A percentile compares a stretch with the other conserved stretches of the same genome.
Evolutionary conservation across 2,797 vertebrate species (phyloP).

Genomic region (Melanogrammus aeglefinus): DNA sequence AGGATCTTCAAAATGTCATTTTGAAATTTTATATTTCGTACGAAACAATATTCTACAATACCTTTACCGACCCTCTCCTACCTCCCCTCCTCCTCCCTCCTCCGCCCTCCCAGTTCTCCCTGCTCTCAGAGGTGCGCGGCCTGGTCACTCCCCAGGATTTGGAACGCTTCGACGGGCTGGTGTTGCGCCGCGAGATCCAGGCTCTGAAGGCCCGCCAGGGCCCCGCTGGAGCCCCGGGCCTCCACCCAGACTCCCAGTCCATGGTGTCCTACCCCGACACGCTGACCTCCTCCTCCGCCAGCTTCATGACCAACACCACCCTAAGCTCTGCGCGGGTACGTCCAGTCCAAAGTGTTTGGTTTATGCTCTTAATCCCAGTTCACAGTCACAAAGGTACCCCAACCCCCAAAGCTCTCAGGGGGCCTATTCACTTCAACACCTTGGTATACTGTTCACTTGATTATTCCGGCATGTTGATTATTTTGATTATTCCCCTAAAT

Average conservation of each 20-base stretch:
- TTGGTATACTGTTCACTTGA: no score
- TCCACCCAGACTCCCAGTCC: conserved; percentile 79
- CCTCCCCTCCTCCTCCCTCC: conserved; percentile 1
- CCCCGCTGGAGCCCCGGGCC: conserved; percentile 34
- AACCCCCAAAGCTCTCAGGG: not conserved
- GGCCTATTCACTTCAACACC: no score
- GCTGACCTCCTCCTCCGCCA: conserved; percentile 84
- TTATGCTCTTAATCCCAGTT: not conserved
- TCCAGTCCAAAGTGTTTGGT: not conserved
- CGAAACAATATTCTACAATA: no score
- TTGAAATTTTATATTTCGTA: no score
- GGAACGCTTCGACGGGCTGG: conserved; percentile 88
- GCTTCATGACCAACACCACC: conserved; percentile 91
- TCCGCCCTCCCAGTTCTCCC: conserved; percentile 79
- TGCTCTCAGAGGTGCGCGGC: conserved; percentile 89
- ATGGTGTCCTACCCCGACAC: conserved; percentile 89
- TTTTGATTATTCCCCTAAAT: no score
- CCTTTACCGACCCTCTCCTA: not conserved
- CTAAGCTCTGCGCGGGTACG: conserved; percentile 94
- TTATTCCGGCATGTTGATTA: no score
- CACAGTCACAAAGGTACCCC: not conserved
- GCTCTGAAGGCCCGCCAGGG: conserved; percentile 89
- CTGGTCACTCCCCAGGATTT: conserved; percentile 88
- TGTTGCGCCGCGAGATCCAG: conserved; percentile 80
- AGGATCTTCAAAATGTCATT: no score